Conservation (phyloP, 23 tunicate genomes). For the Clavelina lepadiformis region DNA sequence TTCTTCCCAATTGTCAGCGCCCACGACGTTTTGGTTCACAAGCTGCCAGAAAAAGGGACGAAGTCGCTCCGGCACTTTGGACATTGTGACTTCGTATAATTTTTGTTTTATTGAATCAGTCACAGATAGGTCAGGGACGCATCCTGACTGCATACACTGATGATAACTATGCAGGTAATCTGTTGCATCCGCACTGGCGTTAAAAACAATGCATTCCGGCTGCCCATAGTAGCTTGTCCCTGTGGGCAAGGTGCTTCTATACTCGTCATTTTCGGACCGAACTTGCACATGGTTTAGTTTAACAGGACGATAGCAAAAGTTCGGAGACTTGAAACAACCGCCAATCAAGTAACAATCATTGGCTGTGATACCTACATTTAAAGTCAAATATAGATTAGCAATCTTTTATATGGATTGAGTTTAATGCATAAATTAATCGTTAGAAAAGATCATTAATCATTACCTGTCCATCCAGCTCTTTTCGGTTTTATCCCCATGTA, state of each 20-base stretch:
- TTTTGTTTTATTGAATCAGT: not conserved
- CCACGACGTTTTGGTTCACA: not conserved
- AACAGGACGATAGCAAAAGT: constrained; percentile 29
- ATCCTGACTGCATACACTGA: constrained; percentile 26
- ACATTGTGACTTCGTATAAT: not conserved
- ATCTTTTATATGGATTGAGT: too few species aligned
- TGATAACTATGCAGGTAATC: constrained; percentile 20
- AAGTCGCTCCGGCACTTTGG: constrained; percentile 1
- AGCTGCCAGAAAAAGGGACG: not conserved
- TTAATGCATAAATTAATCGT: too few species aligned
- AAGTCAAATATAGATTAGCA: too few species aligned
- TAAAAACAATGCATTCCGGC: constrained; percentile 27
- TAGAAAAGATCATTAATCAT: too few species aligned
- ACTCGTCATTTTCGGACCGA: constrained; percentile 15
- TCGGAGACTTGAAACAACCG: constrained; percentile 23
- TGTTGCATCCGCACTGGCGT: constrained; percentile 5
- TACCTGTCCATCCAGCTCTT: constrained; percentile 62
- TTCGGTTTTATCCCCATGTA: constrained; percentile 38
- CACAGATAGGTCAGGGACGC: too few species aligned
- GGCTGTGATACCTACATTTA: constrained; percentile 18
- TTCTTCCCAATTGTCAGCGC: constrained; percentile 6
- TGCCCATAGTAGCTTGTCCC: constrained; percentile 18
- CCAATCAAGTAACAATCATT: constrained; percentile 50
- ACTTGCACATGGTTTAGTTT: constrained; percentile 12
- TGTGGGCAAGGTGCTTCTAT: not conserved